Evolutionary conservation across 2,113 vertebrate species (phyloP), one percentile per base, ranked within the genome.

Genomic region (Calidris pygmaea): DNA sequence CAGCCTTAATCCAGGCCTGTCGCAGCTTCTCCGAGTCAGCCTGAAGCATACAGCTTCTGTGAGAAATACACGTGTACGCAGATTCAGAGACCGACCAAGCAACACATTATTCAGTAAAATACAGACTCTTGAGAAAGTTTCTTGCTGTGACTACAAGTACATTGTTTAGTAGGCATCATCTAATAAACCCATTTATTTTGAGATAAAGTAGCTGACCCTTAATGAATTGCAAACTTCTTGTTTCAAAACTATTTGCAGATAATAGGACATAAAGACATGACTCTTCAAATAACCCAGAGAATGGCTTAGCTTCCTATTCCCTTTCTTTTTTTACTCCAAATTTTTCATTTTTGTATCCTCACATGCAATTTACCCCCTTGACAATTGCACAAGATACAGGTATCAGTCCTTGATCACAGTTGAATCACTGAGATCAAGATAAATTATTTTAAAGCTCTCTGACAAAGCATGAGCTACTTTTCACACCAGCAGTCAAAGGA

Each of bases 11-110:
- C 99, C 99, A 99, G 0, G 99, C 99, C 96, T 99, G 99, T 26
- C 99, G 98, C 97, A 99, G 98, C 93, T 99, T 99, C 90, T 99
- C 99, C 0, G 99, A 99, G 97, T 99, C 99, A 13, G 99, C 99
- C 98, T 99, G 99, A 93, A 99, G 98, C 98, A 99, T 99, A 90
- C 99, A 99, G 97, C 99, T 99, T 98, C 99, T 99, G 97, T 48
- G 67, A 94, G 66, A 94, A 83, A 97, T 17, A 39, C 67, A 53
- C 0, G 16, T 20, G 45, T 0, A 8, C 30, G 45, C 59, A 85
- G 45, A 29, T 20, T 60, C 26, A 75, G 47, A 62, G 12, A 62
- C 45, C 23, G 24, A 65, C 59, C 66, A 50, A 62, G 47, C 27
- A 62, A 5, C 39, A 85, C 6, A 14, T 6, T 29, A 26, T 23